A percentile compares a stretch with the other conserved stretches of the same genome.
phyloP scores from a whole-genome alignment of 2,113 vertebrate genomes.

The Cisticola juncidis region DNA sequence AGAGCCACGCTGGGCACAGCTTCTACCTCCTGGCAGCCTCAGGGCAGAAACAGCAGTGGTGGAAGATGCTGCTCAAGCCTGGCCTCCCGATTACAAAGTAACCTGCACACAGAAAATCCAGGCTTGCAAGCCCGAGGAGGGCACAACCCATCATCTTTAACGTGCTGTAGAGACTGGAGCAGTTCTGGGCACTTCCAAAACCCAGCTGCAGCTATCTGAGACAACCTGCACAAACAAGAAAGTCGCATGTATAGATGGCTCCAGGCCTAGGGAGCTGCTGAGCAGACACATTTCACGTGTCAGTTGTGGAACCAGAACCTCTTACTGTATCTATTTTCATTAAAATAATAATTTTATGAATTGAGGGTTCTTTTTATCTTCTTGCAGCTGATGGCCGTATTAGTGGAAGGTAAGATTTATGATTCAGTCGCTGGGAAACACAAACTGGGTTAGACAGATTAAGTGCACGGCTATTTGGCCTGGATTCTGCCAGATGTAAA shows the following conservation, averaged over 20 bases:
- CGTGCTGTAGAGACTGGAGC: not conserved
- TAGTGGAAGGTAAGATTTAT: not conserved
- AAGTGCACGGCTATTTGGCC: not conserved
- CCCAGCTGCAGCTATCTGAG: not conserved
- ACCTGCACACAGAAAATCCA: not conserved
- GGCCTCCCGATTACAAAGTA: not conserved
- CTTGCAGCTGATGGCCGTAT: not conserved
- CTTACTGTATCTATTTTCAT: not conserved
- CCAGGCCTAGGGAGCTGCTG: not conserved
- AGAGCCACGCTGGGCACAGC: not conserved
- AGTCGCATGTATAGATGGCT: accelerated
- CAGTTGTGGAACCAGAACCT: not conserved
- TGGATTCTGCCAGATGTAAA: conserved; percentile 18
- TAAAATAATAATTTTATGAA: not conserved
- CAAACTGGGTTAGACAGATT: not conserved
- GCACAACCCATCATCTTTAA: not conserved
- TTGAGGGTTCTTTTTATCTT: not conserved
- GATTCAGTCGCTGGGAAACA: not conserved
- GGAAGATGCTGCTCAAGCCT: not conserved
- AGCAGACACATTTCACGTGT: not conserved
- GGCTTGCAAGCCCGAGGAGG: not conserved
- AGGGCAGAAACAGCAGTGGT: not conserved
- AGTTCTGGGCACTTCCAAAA: not conserved
- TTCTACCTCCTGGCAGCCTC: not conserved
- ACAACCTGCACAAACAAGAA: not conserved